Evolutionary conservation across 2,888 invertebrate species (phyloP), one percentile per base, ranked within the genome.

Genomic region (Nymphalis urticae): DNA sequence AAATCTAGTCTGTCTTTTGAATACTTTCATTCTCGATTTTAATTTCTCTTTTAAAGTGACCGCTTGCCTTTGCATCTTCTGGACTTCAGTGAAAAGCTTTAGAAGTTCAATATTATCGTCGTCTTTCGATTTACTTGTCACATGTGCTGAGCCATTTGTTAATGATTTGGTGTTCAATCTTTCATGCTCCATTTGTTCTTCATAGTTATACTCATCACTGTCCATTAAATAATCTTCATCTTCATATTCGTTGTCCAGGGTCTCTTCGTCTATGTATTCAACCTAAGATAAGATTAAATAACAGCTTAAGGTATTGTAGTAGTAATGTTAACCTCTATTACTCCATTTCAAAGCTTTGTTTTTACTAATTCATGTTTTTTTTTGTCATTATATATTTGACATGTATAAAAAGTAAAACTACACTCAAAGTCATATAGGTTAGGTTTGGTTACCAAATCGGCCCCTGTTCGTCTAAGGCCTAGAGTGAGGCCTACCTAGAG

Each of bases 251-350:
- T 87, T 85, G n/a, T 90, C 82, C 6, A 90, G 73, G 2, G 88
- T 85, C 42, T 92, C 91, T 75, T 92, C 92, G 64, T 92, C 92
- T 71, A 92, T 92, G 75, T 92, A 92, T 82, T 92, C 92, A 8
- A 91, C 91, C 92, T 92, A 77, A 48, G 76, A 75, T 64, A 50
- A 70, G 68, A 66, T 42, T 42, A 42, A 42, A 10, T 42, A 13
- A 42, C 10, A 13, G 42, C 13, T 42, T 13, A 9, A 42, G 13
- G 13, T 4, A 42, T 13, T 42, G 13, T 42, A 42, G 42, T 42
- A 1, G 42, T 42, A 13, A 13, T 10, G 2, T 13, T 13, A 42
- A 32, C 13, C 4, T 42, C 10, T 42, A 42, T 13, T 13, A 42
- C 42, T 13, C 13, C 13, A 42, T 13, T 42, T 42, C 10, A 13